These are phyloP conservation scores for Balearica regulorum DNA, from an alignment of 2,797 vertebrate genomes.

Conservation along the genomic window DNA sequence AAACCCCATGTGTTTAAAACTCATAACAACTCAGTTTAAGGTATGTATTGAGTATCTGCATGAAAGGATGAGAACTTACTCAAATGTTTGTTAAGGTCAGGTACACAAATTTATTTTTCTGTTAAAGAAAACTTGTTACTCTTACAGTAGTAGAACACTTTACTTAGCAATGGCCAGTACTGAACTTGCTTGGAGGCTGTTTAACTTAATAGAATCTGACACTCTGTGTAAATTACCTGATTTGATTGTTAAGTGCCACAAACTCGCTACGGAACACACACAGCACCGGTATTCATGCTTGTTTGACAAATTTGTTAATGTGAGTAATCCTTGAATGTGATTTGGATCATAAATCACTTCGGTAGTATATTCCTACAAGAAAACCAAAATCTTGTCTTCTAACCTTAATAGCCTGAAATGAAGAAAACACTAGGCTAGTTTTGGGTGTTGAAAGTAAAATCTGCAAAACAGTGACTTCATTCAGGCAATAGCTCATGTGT, in stretches of 20 bases:
- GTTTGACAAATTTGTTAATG: background rate
- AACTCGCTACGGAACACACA: background rate
- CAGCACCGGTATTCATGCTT: background rate
- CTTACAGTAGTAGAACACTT: background rate
- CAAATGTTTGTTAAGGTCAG: background rate
- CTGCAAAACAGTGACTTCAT: background rate
- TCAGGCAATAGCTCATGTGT: background rate
- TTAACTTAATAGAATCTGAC: background rate
- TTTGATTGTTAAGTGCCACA: background rate
- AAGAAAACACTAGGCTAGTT: background rate
- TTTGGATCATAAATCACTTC: background rate
- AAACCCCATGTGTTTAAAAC: background rate
- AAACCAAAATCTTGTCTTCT: background rate
- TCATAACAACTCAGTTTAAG: background rate
- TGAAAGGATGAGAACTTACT: background rate
- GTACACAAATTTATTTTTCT: background rate
- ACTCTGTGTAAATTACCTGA: background rate
- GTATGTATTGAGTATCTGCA: background rate
- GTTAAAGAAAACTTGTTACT: background rate
- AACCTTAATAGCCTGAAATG: background rate
- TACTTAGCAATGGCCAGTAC: background rate
- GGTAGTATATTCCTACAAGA: background rate
- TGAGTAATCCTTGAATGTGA: background rate
- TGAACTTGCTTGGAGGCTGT: background rate
- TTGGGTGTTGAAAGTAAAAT: background rate